Conservation (phyloP, 2,113 vertebrate genomes). For the Oenanthe melanoleuca region DNA sequence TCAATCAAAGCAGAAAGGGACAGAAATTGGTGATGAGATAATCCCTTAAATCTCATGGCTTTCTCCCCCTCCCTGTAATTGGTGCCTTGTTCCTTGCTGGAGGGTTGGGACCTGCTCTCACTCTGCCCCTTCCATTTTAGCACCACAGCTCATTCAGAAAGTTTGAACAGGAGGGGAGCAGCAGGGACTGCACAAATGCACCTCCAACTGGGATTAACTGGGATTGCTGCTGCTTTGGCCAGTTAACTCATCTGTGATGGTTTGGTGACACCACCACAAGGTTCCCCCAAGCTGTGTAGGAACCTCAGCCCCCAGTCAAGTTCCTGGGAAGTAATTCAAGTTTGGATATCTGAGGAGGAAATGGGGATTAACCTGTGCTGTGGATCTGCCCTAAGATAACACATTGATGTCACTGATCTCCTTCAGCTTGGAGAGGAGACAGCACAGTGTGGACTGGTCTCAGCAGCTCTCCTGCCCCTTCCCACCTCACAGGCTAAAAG, state of each 20-base stretch:
- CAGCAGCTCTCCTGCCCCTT: neutral
- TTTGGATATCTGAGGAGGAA: neutral
- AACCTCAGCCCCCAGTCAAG: neutral
- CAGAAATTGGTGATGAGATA: neutral
- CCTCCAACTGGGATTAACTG: neutral
- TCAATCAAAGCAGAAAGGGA: constrained; percentile 53
- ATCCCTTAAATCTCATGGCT: neutral
- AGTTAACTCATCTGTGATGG: rapidly evolving
- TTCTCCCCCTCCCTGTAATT: neutral
- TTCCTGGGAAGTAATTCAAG: neutral
- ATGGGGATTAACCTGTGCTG: rapidly evolving
- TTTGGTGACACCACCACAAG: neutral
- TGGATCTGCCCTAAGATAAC: neutral
- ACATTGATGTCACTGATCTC: neutral
- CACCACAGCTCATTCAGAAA: rapidly evolving
- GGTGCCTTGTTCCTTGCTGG: neutral
- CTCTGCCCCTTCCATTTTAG: neutral
- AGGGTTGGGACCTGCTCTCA: neutral
- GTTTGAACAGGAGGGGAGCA: neutral
- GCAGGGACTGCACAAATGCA: neutral
- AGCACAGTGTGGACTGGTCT: neutral
- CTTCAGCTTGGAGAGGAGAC: neutral
- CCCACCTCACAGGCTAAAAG: neutral
- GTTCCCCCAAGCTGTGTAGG: neutral
- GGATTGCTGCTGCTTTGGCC: neutral